Conservation (phyloP, 2,113 vertebrate species). For the Protobothrops mucrosquamatus region DNA sequence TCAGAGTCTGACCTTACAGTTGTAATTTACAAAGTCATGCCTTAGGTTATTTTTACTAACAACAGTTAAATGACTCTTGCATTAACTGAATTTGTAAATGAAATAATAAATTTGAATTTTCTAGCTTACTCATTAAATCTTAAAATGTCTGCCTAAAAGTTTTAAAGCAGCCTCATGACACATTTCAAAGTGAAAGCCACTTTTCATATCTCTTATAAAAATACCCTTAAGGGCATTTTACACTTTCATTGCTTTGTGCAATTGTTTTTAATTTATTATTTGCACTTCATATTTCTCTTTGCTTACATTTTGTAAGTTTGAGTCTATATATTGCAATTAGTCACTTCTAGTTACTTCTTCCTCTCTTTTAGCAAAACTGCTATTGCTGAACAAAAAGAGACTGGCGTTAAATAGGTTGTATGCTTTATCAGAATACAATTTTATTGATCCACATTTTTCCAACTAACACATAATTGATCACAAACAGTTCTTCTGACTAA, state of each 20-base stretch:
- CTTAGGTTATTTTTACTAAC: constrained; percentile 12
- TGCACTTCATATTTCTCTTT: not conserved
- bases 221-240: not conserved
- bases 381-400: not conserved
- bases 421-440: not conserved
- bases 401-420: not conserved
- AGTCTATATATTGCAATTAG: not conserved
- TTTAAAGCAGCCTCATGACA: not conserved
- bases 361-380: not conserved
- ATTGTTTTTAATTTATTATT: not conserved
- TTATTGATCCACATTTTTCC: not conserved
- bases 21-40: constrained; percentile 49
- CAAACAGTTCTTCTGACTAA: not conserved
- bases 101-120: not conserved
- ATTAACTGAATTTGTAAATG: not conserved
- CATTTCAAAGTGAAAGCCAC: not conserved
- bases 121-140: not conserved
- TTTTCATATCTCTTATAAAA: not conserved
- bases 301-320: not conserved
- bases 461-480: not conserved
- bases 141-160: not conserved
- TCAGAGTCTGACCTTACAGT: constrained; percentile 52
- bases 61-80: not conserved
- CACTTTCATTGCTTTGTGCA: not conserved
- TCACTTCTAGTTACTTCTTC: not conserved